These are phyloP conservation scores for Borostomias antarcticus DNA, from an alignment of 2,797 vertebrate genomes.

Conservation along the genomic window DNA sequence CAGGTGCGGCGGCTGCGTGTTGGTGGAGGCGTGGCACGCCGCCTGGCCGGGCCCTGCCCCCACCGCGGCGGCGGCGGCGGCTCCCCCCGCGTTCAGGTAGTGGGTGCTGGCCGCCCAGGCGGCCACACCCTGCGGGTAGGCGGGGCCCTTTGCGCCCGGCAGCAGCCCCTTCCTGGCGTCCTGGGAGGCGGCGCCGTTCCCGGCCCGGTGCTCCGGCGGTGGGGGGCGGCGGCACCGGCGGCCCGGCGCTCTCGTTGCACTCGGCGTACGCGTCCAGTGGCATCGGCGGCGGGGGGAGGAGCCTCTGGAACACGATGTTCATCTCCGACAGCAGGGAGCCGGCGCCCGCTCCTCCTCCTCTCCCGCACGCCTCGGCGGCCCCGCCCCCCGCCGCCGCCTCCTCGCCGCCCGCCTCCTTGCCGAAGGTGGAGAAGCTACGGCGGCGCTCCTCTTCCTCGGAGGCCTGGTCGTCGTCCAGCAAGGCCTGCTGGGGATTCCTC, in stretches of 20 bases:
- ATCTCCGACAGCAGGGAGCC: constrained; percentile 93
- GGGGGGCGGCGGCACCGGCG: constrained; percentile 61
- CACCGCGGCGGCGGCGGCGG: too few relatives aligned
- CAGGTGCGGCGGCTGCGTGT: constrained; percentile 79
- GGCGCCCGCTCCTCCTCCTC: constrained; percentile 73
- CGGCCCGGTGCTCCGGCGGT: constrained; percentile 65
- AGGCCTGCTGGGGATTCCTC: constrained; percentile 83
- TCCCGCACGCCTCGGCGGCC: constrained; percentile 17
- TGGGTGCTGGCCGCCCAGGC: constrained; percentile 94
- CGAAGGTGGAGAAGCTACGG: constrained; percentile 97
- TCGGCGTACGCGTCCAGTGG: constrained; percentile 83
- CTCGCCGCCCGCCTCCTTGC: constrained; percentile 84
- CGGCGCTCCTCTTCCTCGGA: constrained; percentile 78
- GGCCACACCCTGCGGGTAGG: constrained; percentile 90
- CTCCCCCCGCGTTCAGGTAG: constrained; percentile 87
- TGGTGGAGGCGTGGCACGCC: constrained; percentile 55
- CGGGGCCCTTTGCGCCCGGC: constrained; percentile 77
- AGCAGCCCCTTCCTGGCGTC: constrained; percentile 85
- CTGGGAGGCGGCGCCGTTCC: constrained; percentile 55
- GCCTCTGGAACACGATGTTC: constrained; percentile 94
- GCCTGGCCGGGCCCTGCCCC: constrained; percentile 55
- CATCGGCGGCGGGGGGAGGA: constrained; percentile 89
- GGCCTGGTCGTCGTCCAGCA: constrained; percentile 80
- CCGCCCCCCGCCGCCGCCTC: constrained; percentile 46
- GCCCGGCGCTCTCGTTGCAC: constrained; percentile 79